Conservation (phyloP, 2,113 vertebrate species). For the Pantherophis guttatus region DNA sequence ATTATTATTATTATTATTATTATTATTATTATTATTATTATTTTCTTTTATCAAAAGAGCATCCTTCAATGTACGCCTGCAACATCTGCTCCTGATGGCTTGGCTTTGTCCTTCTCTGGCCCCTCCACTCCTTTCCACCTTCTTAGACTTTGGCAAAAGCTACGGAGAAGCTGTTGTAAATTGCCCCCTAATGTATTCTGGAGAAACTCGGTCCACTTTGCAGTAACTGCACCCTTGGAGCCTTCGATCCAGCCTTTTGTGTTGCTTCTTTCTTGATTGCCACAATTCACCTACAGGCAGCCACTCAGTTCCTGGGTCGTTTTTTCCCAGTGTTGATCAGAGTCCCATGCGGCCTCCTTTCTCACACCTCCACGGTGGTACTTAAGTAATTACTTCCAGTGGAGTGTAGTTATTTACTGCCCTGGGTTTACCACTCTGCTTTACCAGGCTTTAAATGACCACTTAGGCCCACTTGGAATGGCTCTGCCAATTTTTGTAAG, state of each 20-base stretch:
- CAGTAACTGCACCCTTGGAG: neutral
- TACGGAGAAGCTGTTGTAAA: slow-evolving; percentile 4
- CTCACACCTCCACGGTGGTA: neutral
- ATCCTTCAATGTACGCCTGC: neutral
- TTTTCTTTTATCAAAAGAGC: neutral
- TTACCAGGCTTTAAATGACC: slow-evolving; percentile 21
- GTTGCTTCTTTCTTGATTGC: slow-evolving; percentile 13
- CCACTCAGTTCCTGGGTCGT: neutral
- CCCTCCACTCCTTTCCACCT: neutral
- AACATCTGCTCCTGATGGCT: neutral
- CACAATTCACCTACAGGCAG: neutral
- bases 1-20: no score
- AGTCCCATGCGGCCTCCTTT: neutral
- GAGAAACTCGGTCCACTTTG: neutral
- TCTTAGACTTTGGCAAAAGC: neutral
- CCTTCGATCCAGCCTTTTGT: slow-evolving; percentile 30
- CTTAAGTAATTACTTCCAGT: neutral
- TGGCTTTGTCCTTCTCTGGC: neutral
- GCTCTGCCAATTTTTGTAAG: neutral
- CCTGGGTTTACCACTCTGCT: slow-evolving; percentile 4
- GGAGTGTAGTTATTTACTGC: neutral
- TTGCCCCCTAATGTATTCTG: neutral
- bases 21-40: neutral
- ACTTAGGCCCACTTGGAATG: neutral
- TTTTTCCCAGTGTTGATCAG: neutral